phyloP scores from a whole-genome alignment of 2,797 vertebrate species.

The Macroramphosus scolopax region DNA sequence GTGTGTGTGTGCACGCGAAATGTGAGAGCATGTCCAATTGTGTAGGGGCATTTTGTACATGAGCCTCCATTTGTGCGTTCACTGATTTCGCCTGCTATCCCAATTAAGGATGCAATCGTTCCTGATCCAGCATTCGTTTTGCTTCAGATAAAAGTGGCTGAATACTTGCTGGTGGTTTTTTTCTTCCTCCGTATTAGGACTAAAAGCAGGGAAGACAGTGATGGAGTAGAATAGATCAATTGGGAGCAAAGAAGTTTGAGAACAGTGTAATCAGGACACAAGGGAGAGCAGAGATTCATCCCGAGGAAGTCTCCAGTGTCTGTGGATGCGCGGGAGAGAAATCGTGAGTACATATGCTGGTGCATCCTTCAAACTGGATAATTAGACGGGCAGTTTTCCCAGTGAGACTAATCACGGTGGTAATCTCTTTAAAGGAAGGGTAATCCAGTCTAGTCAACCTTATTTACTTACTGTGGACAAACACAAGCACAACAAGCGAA shows the following conservation, averaged over 20 bases:
- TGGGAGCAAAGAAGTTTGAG: conserved; percentile 42
- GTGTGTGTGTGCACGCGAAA: conserved; percentile 40
- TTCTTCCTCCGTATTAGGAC: conserved; percentile 23
- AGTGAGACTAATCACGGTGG: conserved; percentile 77
- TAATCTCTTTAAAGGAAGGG: conserved; percentile 80
- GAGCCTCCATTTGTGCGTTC: conserved; percentile 62
- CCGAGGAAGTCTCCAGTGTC: conserved; percentile 35
- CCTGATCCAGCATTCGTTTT: conserved; percentile 41
- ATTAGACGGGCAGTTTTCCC: conserved; percentile 77
- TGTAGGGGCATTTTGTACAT: conserved; percentile 68
- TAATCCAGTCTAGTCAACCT: conserved; percentile 78
- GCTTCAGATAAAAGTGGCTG: conserved; percentile 35
- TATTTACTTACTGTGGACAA: conserved; percentile 67
- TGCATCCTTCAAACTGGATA: conserved; percentile 68
- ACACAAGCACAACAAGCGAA: conserved; percentile 12
- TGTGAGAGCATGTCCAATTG: conserved; percentile 68
- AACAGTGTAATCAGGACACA: conserved; percentile 59
- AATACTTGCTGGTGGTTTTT: conserved; percentile 28
- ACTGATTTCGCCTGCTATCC: conserved; percentile 46
- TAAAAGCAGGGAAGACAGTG: conserved; percentile 12
- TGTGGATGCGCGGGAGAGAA: conserved; percentile 25
- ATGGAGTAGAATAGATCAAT: conserved; percentile 40
- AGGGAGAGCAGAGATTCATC: conserved; percentile 41
- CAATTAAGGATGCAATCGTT: conserved; percentile 51
- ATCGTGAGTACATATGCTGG: conserved; percentile 18